Evolutionary conservation across 92 coral and sea anemone species (phyloP).

Genomic region (Anthopleura xanthogrammica): DNA sequence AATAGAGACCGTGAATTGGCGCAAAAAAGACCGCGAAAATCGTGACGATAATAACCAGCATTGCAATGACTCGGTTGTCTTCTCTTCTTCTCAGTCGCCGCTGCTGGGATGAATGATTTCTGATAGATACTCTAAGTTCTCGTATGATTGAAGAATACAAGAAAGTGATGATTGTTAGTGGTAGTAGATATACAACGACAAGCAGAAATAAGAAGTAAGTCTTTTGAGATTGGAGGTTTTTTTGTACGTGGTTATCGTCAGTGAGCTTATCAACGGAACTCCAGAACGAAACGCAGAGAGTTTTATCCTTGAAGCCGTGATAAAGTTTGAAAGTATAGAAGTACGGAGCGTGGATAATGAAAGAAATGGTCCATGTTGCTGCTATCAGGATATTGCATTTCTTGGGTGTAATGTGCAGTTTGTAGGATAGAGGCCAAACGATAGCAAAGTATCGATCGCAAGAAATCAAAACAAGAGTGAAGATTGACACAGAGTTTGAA

Average conservation of each 20-base stretch:
- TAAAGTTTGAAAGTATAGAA: constrained; percentile 19
- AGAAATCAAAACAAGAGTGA: constrained; percentile 29
- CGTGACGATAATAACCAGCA: constrained; percentile 26
- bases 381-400: constrained; percentile 26
- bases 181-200: constrained; percentile 7
- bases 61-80: constrained; percentile 39
- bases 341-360: constrained; percentile 8
- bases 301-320: neutral
- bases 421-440: constrained; percentile 37
- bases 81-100: constrained; percentile 26
- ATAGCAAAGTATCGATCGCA: constrained; percentile 37
- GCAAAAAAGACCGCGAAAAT: constrained; percentile 30
- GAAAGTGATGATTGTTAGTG: constrained; percentile 18
- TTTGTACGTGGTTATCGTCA: neutral
- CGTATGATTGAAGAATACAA: constrained; percentile 34
- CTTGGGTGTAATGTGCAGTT: constrained; percentile 26
- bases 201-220: neutral
- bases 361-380: constrained; percentile 25
- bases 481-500: constrained; percentile 37
- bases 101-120: constrained; percentile 9
- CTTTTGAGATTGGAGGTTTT: neutral
- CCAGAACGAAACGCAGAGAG: constrained; percentile 21
- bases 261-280: neutral
- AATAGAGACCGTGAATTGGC: constrained; percentile 15
- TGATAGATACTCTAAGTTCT: constrained; percentile 13